Conservation (phyloP, 1,140 invertebrate species). For the Heliconius eleuchia region DNA sequence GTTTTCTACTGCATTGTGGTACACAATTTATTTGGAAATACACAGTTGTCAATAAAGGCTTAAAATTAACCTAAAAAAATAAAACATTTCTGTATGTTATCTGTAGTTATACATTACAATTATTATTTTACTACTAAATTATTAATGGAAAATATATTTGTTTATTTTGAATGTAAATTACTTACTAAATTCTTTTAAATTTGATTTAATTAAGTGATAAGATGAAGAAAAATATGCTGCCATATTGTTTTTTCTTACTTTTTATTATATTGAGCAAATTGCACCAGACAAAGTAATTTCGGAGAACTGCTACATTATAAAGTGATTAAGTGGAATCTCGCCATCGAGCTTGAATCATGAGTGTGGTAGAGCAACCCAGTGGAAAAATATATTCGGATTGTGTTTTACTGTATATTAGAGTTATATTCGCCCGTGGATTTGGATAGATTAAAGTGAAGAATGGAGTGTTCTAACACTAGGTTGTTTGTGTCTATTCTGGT, state of each 20-base stretch:
- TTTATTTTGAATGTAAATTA: background rate
- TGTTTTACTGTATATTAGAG: background rate
- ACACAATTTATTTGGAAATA: too few species aligned
- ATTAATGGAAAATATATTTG: background rate
- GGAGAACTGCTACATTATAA: slow-evolving; percentile 5
- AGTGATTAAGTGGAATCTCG: background rate
- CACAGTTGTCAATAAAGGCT: too few species aligned
- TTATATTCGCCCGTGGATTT: too few species aligned
- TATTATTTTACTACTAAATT: background rate
- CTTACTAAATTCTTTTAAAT: background rate
- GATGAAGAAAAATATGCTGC: background rate
- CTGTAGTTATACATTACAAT: too few species aligned
- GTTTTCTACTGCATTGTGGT: too few species aligned
- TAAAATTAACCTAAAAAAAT: too few species aligned
- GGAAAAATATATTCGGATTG: background rate
- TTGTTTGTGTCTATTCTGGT: too few species aligned
- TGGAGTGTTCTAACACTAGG: too few species aligned
- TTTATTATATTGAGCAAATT: slow-evolving; percentile 10
- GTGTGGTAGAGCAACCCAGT: background rate
- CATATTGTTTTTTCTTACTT: background rate
- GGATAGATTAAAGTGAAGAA: too few species aligned
- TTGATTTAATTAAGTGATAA: background rate
- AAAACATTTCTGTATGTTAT: too few species aligned
- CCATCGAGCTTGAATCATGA: background rate
- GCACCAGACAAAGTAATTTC: background rate